Evolutionary conservation across 2,797 vertebrate genomes (phyloP).

Genomic region (Melanotaenia pygmaea): DNA sequence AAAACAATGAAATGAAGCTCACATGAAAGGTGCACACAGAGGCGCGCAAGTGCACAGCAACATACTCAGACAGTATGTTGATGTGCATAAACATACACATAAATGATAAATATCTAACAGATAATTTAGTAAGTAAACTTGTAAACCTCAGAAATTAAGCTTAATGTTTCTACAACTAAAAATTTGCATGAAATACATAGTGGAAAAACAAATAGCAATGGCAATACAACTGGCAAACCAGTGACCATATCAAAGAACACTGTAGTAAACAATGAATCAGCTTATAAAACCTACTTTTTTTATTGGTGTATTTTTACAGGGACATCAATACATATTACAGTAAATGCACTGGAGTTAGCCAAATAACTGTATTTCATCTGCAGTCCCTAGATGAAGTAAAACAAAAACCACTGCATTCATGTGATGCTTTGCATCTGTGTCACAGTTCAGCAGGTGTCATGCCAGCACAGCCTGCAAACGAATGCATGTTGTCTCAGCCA

Average conservation of each 20-base stretch:
- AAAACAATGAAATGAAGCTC: constrained; percentile 49
- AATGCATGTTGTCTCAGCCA: too few species aligned
- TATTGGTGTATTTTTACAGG: too few species aligned
- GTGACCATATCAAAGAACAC: neutral
- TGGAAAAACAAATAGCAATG: too few species aligned
- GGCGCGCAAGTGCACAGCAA: neutral
- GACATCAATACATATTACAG: neutral
- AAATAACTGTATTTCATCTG: neutral
- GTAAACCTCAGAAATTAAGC: too few species aligned
- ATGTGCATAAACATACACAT: too few species aligned
- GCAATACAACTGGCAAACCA: too few species aligned
- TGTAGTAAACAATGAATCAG: neutral
- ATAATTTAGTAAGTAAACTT: too few species aligned
- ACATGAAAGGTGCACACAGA: constrained; percentile 27
- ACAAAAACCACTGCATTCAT: neutral
- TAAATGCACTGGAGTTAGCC: neutral
- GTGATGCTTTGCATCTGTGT: neutral
- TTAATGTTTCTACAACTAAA: too few species aligned
- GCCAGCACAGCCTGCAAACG: neutral
- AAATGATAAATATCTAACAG: too few species aligned
- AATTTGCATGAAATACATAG: too few species aligned
- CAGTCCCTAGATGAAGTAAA: neutral
- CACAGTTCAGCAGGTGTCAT: too few species aligned
- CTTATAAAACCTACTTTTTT: neutral
- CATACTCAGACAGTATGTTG: too few species aligned